Base-by-base conservation (phyloP, 2,797 vertebrate species). In the Melanotaenia nigrans region DNA sequence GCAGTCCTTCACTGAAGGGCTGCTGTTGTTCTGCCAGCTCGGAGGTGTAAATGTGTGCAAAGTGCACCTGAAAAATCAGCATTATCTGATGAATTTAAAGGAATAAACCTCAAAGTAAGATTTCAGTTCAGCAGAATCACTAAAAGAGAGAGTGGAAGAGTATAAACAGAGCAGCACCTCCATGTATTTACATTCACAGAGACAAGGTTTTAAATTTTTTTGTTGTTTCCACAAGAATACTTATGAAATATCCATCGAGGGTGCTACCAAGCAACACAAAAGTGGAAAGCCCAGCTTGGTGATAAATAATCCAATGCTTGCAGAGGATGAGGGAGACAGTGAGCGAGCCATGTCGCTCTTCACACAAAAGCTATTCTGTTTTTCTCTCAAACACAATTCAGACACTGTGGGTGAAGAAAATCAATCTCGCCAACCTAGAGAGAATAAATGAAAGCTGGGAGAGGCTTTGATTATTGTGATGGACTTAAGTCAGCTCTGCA, bases 401-500 rank as follows among this genome's bases (percentile, higher is more conserved):
- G 84, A 84, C 83, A 64, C 78, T 56, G 79, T 87, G 80, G 82
- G 84, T 71, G 83, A 81, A 85, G 86, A 87, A 85, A 91, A 92
- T 89, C 89, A 89, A 90, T 90, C 84, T 65, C 32, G 77, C 75
- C 65, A 67, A 85, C 81, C 74, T 38, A 36, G 74, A 70, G 70
- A 59, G 72, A 63, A 84, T 71, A 82, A 90, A 89, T 82, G 85
- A 83, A 85, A 83, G 78, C 49, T 8, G 30, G 45, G 79, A 83
- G 84, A 83, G 74, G 80, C 86, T 85, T 79, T 85, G 85, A 90
- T 90, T 89, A 81, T 68, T 73, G 79, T 82, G 85, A 87, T 74
- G 75, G 88, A 89, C 89, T 83, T 77, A 77, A 83, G 81, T 85
- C 82, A 45, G 76, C 80, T 68, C 77, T 35, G 69, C 32, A 3